phyloP scores from a whole-genome alignment of 2,113 vertebrate species.

The Zingel zingel region DNA sequence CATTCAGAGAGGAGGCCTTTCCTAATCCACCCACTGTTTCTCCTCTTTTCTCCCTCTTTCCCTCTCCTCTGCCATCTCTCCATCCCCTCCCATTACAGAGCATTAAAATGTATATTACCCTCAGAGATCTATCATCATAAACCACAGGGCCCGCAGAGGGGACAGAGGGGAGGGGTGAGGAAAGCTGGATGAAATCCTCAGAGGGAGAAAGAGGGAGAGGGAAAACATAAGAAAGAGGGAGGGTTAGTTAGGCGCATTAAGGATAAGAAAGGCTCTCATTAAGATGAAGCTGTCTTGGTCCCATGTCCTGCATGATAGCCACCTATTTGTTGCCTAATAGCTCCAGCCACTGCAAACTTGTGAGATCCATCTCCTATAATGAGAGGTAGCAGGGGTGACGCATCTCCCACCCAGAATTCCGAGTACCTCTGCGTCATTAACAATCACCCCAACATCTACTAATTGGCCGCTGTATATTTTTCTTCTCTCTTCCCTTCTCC shows the following conservation, averaged over 20 bases:
- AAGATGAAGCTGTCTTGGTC: constrained; percentile 90
- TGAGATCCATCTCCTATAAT: constrained; percentile 95
- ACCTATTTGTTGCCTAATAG: constrained; percentile 96
- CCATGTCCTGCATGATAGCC: constrained; percentile 93
- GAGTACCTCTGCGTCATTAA: constrained; percentile 86
- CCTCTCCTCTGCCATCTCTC: constrained; percentile 37
- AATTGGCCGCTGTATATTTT: constrained; percentile 90
- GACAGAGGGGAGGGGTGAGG: constrained; percentile 66
- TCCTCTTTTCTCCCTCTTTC: constrained; percentile 48
- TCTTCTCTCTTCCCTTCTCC: constrained; percentile 9
- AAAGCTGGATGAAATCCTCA: constrained; percentile 54
- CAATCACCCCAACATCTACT: constrained; percentile 90
- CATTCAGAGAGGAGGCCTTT: constrained; percentile 74
- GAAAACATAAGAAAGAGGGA: constrained; percentile 65
- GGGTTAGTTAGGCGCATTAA: constrained; percentile 77
- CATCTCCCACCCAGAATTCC: constrained; percentile 85
- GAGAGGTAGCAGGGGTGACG: constrained; percentile 89
- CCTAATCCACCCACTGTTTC: constrained; percentile 69
- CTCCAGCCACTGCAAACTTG: constrained; percentile 91
- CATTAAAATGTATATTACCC: constrained; percentile 95
- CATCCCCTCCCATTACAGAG: constrained; percentile 85
- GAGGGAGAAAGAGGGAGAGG: constrained; percentile 44
- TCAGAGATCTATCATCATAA: constrained; percentile 92
- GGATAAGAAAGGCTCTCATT: constrained; percentile 81
- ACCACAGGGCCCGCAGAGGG: constrained; percentile 83